phyloP scores from a whole-genome alignment of 2,113 vertebrate species.

The Chloebia gouldiae region DNA sequence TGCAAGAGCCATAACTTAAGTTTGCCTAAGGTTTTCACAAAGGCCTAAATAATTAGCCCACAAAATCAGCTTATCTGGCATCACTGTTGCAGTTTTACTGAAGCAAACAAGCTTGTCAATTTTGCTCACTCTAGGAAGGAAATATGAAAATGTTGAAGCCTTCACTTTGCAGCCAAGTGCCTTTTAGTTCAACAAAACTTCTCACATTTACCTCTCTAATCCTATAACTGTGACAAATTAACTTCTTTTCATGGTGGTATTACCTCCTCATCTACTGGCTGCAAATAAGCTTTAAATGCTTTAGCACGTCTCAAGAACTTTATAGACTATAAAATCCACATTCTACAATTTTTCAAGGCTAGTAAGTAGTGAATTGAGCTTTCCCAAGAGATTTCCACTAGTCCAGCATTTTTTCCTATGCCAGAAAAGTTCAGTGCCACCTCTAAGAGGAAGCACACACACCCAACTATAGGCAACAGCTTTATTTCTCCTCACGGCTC shows the following conservation, averaged over 20 bases:
- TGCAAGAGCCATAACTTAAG: background rate
- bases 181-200: background rate
- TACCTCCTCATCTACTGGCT: background rate
- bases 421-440: background rate
- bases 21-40: background rate
- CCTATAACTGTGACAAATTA: background rate
- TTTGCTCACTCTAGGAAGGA: background rate
- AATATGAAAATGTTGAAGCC: background rate
- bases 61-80: background rate
- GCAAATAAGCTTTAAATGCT: background rate
- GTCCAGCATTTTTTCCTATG: background rate
- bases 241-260: background rate
- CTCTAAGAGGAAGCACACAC: background rate
- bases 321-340: background rate
- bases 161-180: background rate
- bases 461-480: background rate
- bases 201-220: background rate
- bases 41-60: background rate
- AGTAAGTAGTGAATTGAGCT: background rate
- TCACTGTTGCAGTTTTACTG: background rate
- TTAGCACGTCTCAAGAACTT: background rate
- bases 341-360: background rate
- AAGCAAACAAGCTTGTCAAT: background rate
- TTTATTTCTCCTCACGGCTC: background rate
- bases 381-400: background rate